Evolutionary conservation across 2,797 vertebrate genomes (phyloP), one percentile per base, ranked within the genome.

Genomic region (Acanthopagrus latus): DNA sequence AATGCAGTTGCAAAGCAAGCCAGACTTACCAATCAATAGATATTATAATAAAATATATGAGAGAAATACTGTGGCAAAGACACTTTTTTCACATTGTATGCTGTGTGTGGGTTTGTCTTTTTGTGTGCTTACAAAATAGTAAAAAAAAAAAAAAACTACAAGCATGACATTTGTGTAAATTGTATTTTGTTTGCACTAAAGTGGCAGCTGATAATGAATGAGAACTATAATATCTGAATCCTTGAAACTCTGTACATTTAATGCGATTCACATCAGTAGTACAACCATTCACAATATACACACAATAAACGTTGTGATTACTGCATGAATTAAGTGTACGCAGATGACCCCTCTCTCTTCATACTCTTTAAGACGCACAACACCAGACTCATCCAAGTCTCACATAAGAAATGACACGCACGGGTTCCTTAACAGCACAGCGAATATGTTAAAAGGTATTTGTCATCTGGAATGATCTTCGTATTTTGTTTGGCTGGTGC

Each of bases 381-480:
- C 48, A 57, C 12, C 7, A 23, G 57, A 63, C 41, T 68, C n/a
- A 65, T 25, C 0, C 4, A 66, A 72, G 33, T 66, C 48, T 65
- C 27, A 60, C 23, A 76, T 70, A 78, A 50, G 14, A 59, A 64
- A 76, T 67, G 44, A 29, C 5, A 58, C 7, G 9, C 8, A 10
- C 7, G 44, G 41, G 25, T 80, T 52, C 17, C 51, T 62, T 73
- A 56, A 85, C 20, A 58, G 57, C n/a, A 25, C 1, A 8, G n/a
- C 7, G 11, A 58, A 76, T 51, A 51, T 6, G 27, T n/a, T 57
- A 41, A 76, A 64, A 82, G 43, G 16, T 72, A 70, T 86, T 78
- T 82, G 71, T 86, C 87, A 52, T 67, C 52, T 51, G 48, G 59
- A 86, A 80, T 78, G 17, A 76, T 80, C 58, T 77, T 81, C 50